Conservation (phyloP, 2,113 vertebrate species). For the Nyctereutes procyonoides region DNA sequence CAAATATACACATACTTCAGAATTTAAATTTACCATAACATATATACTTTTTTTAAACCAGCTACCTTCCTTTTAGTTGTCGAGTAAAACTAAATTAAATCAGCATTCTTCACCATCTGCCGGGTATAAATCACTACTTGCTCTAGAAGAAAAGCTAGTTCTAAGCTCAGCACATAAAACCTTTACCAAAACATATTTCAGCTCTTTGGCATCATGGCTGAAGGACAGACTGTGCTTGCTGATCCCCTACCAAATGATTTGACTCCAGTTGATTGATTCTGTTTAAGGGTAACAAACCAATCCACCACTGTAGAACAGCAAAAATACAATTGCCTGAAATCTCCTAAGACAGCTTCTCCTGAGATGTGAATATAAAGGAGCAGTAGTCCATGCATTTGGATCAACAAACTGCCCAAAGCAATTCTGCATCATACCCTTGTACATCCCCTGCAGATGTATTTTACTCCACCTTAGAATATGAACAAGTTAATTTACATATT, state of each 20-base stretch:
- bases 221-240: slow-evolving; percentile 50
- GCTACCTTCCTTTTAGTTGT: neutral
- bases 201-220: slow-evolving; percentile 45
- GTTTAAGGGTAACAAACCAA: slow-evolving; percentile 79
- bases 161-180: neutral
- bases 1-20: neutral
- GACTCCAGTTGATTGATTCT: slow-evolving; percentile 75
- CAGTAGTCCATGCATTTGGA: slow-evolving; percentile 78
- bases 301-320: slow-evolving; percentile 71
- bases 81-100: slow-evolving; percentile 42
- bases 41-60: neutral
- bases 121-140: slow-evolving; percentile 42
- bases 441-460: slow-evolving; percentile 78
- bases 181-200: slow-evolving; percentile 61
- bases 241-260: slow-evolving; percentile 73
- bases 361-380: slow-evolving; percentile 82
- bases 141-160: slow-evolving; percentile 11
- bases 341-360: slow-evolving; percentile 76
- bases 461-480: slow-evolving; percentile 83
- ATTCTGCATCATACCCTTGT: slow-evolving; percentile 77
- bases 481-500: slow-evolving; percentile 86
- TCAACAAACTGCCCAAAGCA: slow-evolving; percentile 84
- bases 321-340: slow-evolving; percentile 82
- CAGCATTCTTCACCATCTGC: slow-evolving; percentile 49
- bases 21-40: slow-evolving; percentile 50